Evolutionary conservation across 1,140 invertebrate genomes (phyloP).

Genomic region (Goniozus legneri): DNA sequence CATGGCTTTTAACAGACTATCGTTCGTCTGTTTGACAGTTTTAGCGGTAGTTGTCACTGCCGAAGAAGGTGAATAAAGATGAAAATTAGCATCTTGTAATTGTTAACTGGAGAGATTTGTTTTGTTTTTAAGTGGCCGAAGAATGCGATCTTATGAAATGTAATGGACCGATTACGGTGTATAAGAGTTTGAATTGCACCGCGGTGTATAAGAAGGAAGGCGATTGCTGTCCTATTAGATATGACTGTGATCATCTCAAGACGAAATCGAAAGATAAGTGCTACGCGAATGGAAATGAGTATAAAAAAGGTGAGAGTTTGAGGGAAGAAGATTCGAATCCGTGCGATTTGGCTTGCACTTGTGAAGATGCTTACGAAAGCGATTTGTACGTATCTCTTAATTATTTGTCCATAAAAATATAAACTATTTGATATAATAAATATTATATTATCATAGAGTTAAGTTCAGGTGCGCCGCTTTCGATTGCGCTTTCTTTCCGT

Average conservation of each 20-base stretch:
- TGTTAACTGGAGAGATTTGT: no score
- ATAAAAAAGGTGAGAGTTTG: slow-evolving; percentile 19
- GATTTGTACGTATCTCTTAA: no score
- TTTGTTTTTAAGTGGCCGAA: no score
- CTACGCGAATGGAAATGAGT: slow-evolving; percentile 23
- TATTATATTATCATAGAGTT: no score
- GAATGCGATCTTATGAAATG: slow-evolving; percentile 23
- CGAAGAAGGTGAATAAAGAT: no score
- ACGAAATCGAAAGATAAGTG: slow-evolving; percentile 18
- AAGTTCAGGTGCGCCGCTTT: slow-evolving; percentile 29
- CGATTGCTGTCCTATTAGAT: slow-evolving; percentile 25
- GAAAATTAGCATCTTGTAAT: no score
- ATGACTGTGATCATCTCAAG: slow-evolving; percentile 19
- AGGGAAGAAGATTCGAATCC: slow-evolving; percentile 19
- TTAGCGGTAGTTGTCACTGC: no score
- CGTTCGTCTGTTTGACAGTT: no score
- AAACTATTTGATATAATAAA: slow-evolving; percentile 2
- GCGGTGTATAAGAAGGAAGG: slow-evolving; percentile 18
- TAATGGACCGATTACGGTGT: slow-evolving; percentile 17
- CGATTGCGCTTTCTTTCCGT: slow-evolving; percentile 20
- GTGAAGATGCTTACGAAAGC: no score
- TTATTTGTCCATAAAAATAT: slow-evolving; percentile 1
- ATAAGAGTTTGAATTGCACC: slow-evolving; percentile 16
- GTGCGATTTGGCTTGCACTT: slow-evolving; percentile 20
- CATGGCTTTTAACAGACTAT: no score